Conservation (phyloP, 1,140 invertebrate species). For the fruit fly (Drosophila melanogaster) region Release_6_plus_ISO1_MT NT_037436.4:7185501-7186000, state of each 20-base stretch:
- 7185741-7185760: slow-evolving; percentile 48
- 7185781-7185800: neutral
- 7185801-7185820: neutral
- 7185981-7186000: neutral
- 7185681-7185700: slow-evolving; percentile 26
- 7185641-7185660: slow-evolving; percentile 49
- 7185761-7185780: slow-evolving; percentile 47
- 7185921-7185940: no score
- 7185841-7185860: no score
- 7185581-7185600: slow-evolving; percentile 61
- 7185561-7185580: slow-evolving; percentile 5
- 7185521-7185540: slow-evolving; percentile 63
- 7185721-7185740: slow-evolving; percentile 30
- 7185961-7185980: no score
- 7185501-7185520: slow-evolving; percentile 77
- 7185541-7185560: slow-evolving; percentile 21
- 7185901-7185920: no score
- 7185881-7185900: no score
- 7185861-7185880: no score
- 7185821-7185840: no score
- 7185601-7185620: slow-evolving; percentile 77
- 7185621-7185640: slow-evolving; percentile 76
- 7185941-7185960: no score
- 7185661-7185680: slow-evolving; percentile 52
- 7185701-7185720: slow-evolving; percentile 28